Evolutionary conservation across 2,888 invertebrate species (phyloP).

Genomic region (Ophonus ardosiacus): DNA sequence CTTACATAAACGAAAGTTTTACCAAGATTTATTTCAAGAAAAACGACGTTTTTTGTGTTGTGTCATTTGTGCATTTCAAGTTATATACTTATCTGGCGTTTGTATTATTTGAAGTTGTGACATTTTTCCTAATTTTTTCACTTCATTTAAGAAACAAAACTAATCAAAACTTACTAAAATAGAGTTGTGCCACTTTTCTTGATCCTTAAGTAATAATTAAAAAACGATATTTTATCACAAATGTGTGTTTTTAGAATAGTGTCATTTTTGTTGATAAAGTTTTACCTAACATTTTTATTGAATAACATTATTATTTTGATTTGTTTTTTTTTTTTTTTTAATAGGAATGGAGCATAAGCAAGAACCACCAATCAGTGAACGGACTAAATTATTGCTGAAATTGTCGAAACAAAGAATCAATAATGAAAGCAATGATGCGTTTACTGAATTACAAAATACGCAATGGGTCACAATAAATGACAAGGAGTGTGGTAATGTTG

Average conservation of each 20-base stretch:
- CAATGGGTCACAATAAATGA: slow-evolving; percentile 39
- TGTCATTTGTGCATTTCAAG: slow-evolving; percentile 44
- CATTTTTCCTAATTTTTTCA: slow-evolving; percentile 31
- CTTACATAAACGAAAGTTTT: neutral
- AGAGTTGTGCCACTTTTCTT: slow-evolving; percentile 49
- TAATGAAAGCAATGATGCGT: slow-evolving; percentile 13
- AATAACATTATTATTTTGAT: slow-evolving; percentile 22
- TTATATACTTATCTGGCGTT: slow-evolving; percentile 23
- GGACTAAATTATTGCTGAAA: slow-evolving; percentile 53
- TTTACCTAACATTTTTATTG: slow-evolving; percentile 32
- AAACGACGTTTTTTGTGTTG: slow-evolving; percentile 26
- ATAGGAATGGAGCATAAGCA: slow-evolving; percentile 23
- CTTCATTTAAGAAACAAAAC: slow-evolving; percentile 40
- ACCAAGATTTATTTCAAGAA: slow-evolving; percentile 8
- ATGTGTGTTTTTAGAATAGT: slow-evolving; percentile 35
- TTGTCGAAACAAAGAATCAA: slow-evolving; percentile 37
- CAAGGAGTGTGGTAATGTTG: slow-evolving; percentile 1
- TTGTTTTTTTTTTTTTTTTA: neutral
- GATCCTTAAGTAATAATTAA: slow-evolving; percentile 34
- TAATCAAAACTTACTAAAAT: slow-evolving; percentile 29
- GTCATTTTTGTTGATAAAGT: slow-evolving; percentile 43
- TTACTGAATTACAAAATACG: slow-evolving; percentile 7
- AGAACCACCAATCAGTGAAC: slow-evolving; percentile 20
- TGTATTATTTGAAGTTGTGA: slow-evolving; percentile 58
- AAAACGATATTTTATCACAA: slow-evolving; percentile 26